Conservation (phyloP, 2,113 vertebrate genomes). For the Brachypteracias leptosomus region DNA sequence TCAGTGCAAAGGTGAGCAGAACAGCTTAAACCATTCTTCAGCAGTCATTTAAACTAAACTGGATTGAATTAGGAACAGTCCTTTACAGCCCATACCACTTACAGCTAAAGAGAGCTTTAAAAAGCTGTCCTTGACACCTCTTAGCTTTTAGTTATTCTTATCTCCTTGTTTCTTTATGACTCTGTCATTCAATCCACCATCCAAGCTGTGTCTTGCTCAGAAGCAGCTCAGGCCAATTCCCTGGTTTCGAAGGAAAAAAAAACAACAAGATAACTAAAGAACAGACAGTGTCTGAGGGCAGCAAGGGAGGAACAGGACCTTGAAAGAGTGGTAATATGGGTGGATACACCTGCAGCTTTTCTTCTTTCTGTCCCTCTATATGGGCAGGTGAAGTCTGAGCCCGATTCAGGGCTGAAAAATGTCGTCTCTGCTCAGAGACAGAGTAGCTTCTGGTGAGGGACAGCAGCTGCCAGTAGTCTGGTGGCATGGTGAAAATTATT, state of each 20-base stretch:
- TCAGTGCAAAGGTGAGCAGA: neutral
- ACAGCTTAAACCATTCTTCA: neutral
- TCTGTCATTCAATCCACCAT: neutral
- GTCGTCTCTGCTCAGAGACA: neutral
- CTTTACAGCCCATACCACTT: neutral
- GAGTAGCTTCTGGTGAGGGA: neutral
- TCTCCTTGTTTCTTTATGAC: constrained; percentile 15
- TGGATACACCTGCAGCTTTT: neutral
- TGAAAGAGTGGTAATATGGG: neutral
- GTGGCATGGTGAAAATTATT: neutral
- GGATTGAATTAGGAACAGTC: neutral
- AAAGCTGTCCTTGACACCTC: constrained; percentile 22
- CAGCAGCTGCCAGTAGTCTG: accelerated
- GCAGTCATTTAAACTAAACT: neutral
- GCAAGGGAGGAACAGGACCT: neutral
- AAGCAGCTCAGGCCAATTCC: neutral
- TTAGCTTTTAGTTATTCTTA: neutral
- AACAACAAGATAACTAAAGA: neutral
- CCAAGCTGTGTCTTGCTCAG: neutral
- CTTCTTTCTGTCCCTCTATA: neutral
- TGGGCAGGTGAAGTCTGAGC: neutral
- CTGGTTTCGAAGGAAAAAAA: neutral
- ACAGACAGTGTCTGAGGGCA: neutral
- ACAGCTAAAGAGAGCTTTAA: neutral
- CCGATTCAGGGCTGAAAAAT: neutral